Conservation (phyloP, 2,113 vertebrate species). For the Cavia aperea region DNA sequence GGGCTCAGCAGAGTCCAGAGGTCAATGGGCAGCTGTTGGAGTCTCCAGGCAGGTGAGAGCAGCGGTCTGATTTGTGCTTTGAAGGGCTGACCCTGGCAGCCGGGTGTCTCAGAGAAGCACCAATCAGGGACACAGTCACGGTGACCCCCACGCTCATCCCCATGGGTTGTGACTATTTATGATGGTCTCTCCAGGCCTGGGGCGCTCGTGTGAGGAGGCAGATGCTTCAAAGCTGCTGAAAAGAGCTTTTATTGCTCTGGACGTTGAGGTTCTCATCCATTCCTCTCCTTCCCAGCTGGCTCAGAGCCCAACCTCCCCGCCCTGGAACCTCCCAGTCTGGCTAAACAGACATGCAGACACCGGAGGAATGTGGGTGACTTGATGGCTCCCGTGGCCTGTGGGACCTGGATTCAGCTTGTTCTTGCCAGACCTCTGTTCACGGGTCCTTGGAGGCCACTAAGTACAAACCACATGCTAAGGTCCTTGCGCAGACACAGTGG, state of each 20-base stretch:
- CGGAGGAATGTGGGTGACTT: not conserved
- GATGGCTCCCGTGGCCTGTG: rapidly evolving
- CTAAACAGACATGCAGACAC: not conserved
- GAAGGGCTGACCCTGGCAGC: not conserved
- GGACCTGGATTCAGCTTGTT: not conserved
- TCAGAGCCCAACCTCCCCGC: not conserved
- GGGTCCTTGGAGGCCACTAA: not conserved
- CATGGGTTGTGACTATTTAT: not conserved
- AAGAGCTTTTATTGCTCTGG: conserved; percentile 5
- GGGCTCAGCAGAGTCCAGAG: not conserved
- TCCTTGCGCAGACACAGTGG: not conserved
- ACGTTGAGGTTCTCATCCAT: not conserved
- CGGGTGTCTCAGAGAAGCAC: not conserved
- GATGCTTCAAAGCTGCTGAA: not conserved
- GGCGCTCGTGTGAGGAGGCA: conserved; percentile 27
- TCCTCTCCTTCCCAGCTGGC: not conserved
- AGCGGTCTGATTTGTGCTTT: not conserved
- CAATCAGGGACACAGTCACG: not conserved
- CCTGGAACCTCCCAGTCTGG: not conserved
- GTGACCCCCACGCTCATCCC: not conserved
- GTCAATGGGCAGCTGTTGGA: not conserved
- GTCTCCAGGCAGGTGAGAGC: not conserved
- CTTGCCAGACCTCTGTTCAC: rapidly evolving
- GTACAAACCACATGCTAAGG: not conserved
- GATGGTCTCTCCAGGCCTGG: not conserved